A percentile compares a stretch with the other conserved stretches of the same genome.
phyloP scores from a whole-genome alignment of 2,888 invertebrate species.

The Synanthedon tipuliformis region DNA sequence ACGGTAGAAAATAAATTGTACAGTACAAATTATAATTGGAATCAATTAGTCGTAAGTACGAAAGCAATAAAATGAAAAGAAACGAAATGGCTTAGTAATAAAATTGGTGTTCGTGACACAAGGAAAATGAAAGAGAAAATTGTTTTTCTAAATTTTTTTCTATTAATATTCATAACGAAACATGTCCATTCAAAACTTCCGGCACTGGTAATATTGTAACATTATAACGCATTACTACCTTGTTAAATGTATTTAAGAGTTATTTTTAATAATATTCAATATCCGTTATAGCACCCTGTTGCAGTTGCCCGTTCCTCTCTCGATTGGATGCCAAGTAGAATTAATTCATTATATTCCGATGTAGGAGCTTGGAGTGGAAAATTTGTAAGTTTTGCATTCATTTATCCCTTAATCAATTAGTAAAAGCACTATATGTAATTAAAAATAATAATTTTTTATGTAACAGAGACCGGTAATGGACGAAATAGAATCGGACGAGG shows the following conservation, averaged over 20 bases:
- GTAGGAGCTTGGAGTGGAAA: conserved; percentile 66
- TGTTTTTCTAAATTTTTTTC: too few species aligned
- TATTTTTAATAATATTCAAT: neutral
- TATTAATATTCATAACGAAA: neutral
- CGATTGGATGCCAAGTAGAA: conserved; percentile 63
- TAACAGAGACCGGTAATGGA: conserved; percentile 62
- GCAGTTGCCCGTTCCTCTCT: conserved; percentile 53
- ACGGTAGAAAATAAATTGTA: too few species aligned
- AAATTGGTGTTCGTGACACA: too few species aligned
- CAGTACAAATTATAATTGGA: too few species aligned
- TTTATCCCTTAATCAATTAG: neutral
- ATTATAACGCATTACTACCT: neutral
- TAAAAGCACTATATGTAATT: neutral
- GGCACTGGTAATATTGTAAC: too few species aligned
- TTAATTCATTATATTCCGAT: conserved; percentile 60
- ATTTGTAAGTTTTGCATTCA: conserved; percentile 35
- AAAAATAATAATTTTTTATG: conserved; percentile 3
- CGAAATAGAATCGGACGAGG: conserved; percentile 63
- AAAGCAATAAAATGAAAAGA: too few species aligned
- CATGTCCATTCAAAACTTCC: neutral
- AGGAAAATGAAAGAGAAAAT: too few species aligned
- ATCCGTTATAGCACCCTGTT: conserved; percentile 41
- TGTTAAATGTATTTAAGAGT: neutral
- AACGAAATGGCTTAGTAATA: too few species aligned
- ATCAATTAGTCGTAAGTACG: too few species aligned